Conservation (phyloP, 2,113 vertebrate species). For the Anarhynchus alexandrinus region DNA sequence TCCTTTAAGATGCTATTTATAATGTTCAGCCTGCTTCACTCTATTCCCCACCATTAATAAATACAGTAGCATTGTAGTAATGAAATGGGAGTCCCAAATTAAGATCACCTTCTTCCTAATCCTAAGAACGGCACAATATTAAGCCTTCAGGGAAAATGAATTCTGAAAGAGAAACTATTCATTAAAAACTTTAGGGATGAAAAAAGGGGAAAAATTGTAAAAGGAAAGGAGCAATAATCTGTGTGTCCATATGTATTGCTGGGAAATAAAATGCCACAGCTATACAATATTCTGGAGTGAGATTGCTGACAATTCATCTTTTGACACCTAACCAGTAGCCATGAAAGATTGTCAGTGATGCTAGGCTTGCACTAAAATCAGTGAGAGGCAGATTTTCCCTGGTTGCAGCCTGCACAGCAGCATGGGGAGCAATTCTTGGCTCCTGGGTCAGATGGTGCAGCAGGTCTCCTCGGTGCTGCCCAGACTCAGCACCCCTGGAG, state of each 20-base stretch:
- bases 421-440: background rate
- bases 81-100: background rate
- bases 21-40: background rate
- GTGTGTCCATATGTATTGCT: background rate
- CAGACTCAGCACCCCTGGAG: background rate
- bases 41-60: slow-evolving; percentile 1
- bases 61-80: background rate
- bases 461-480: background rate
- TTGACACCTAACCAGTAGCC: background rate
- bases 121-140: background rate
- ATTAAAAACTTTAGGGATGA: background rate
- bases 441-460: background rate
- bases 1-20: background rate
- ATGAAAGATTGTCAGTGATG: background rate
- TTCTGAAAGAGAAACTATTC: slow-evolving; percentile 10
- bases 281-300: background rate
- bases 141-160: background rate
- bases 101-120: background rate
- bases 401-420: background rate
- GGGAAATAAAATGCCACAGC: background rate
- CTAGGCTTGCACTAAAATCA: background rate
- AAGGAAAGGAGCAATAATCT: background rate
- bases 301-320: background rate
- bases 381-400: background rate
- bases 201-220: background rate